Evolutionary conservation across 2,888 invertebrate species (phyloP).

Genomic region (Cantharis flavilabris): DNA sequence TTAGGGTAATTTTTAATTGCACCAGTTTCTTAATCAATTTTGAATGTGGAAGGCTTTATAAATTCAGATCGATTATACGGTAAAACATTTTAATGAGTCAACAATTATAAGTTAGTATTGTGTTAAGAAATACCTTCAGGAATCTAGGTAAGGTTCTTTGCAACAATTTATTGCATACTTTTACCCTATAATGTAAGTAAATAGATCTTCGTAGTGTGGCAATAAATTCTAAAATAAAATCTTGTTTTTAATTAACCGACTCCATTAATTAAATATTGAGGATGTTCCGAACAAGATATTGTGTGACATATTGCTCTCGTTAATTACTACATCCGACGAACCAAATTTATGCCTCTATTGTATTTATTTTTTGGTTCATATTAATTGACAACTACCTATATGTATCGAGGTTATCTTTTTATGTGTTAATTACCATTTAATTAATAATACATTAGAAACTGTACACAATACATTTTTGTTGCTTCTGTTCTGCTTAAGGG

Average conservation of each 20-base stretch:
- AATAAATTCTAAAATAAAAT: conserved; percentile 24
- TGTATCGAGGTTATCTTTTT: conserved; percentile 2
- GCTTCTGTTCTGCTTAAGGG: background rate
- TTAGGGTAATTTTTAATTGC: conserved; percentile 18
- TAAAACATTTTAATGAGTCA: conserved; percentile 22
- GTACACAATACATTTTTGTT: conserved; percentile 3
- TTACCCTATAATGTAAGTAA: conserved; percentile 9
- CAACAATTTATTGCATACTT: conserved; percentile 18
- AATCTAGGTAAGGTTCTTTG: conserved; percentile 25
- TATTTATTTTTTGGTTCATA: background rate
- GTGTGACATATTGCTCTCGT: conserved; percentile 13
- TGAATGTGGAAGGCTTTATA: conserved; percentile 26
- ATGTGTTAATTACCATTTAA: conserved; percentile 3
- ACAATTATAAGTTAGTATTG: conserved; percentile 25
- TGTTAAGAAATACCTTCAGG: conserved; percentile 24
- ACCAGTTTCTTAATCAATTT: conserved; percentile 20
- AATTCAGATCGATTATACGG: conserved; percentile 27
- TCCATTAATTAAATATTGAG: conserved; percentile 18
- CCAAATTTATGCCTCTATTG: conserved; percentile 8
- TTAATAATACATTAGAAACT: conserved; percentile 2
- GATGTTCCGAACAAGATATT: conserved; percentile 9
- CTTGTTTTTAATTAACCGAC: conserved; percentile 21
- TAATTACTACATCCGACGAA: conserved; percentile 10
- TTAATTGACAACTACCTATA: conserved; percentile 1
- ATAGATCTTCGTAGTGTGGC: conserved; percentile 4